A percentile compares a stretch with the other conserved stretches of the same genome.
phyloP scores from a whole-genome alignment of 2,797 vertebrate species.

The Huso huso region DNA sequence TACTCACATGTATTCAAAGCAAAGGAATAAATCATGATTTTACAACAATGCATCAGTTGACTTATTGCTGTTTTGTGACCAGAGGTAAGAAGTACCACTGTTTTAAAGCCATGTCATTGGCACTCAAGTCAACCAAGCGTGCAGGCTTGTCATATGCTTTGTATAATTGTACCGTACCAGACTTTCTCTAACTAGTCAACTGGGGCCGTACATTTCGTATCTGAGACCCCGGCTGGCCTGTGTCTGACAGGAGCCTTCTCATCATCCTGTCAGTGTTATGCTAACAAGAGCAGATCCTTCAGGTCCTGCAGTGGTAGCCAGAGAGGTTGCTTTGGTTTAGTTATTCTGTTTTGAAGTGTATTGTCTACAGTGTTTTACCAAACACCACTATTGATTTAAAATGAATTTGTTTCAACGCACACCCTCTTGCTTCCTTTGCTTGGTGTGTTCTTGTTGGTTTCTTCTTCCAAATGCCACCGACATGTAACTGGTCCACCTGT shows the following conservation, averaged over 20 bases:
- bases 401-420: slow-evolving; percentile 32
- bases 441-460: slow-evolving; percentile 7
- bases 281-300: slow-evolving; percentile 82
- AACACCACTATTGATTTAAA: slow-evolving; percentile 27
- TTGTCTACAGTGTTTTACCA: slow-evolving; percentile 20
- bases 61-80: slow-evolving; percentile 88
- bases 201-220: slow-evolving; percentile 69
- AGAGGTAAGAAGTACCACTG: slow-evolving; percentile 71
- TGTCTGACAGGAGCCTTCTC: slow-evolving; percentile 88
- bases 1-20: slow-evolving; percentile 66
- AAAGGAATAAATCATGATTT: slow-evolving; percentile 91
- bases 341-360: slow-evolving; percentile 27
- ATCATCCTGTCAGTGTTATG: slow-evolving; percentile 90
- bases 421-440: slow-evolving; percentile 34
- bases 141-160: slow-evolving; percentile 88
- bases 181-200: slow-evolving; percentile 89
- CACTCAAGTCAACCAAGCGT: slow-evolving; percentile 74
- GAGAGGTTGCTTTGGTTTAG: slow-evolving; percentile 35
- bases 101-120: slow-evolving; percentile 70
- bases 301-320: slow-evolving; percentile 66
- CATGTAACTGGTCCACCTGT: slow-evolving; percentile 45
- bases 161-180: slow-evolving; percentile 83
- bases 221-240: slow-evolving; percentile 51
- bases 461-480: slow-evolving; percentile 41
- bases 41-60: slow-evolving; percentile 86